phyloP scores from a whole-genome alignment of 2,797 vertebrate genomes.

The Urocyon cinereoargenteus region DNA sequence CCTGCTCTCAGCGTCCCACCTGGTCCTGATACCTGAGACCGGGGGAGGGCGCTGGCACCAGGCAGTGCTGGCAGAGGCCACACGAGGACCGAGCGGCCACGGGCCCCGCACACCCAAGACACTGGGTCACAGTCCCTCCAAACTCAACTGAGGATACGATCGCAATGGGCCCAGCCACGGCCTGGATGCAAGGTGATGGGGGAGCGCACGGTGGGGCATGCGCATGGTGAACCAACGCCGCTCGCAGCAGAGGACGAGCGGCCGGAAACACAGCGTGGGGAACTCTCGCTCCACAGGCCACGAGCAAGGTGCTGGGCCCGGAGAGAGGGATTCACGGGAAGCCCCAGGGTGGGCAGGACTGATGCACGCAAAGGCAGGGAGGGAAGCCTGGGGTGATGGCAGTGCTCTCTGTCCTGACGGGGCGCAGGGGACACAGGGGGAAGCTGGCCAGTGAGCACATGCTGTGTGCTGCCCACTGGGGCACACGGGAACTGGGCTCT shows the following conservation, averaged over 20 bases:
- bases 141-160: not conserved
- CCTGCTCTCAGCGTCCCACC: not conserved
- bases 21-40: not conserved
- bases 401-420: rapidly evolving
- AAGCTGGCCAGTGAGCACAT: too few relatives aligned
- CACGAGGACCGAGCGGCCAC: rapidly evolving
- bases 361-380: rapidly evolving
- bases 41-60: rapidly evolving
- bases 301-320: rapidly evolving
- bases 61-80: not conserved
- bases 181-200: rapidly evolving
- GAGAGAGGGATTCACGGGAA: rapidly evolving
- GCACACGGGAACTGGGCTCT: rapidly evolving
- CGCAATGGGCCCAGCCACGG: rapidly evolving
- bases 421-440: rapidly evolving
- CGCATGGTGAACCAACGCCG: rapidly evolving
- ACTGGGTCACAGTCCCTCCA: not conserved
- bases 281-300: rapidly evolving
- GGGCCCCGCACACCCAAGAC: rapidly evolving
- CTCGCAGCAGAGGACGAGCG: too few relatives aligned
- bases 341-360: not conserved
- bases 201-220: rapidly evolving
- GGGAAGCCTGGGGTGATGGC: rapidly evolving
- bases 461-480: rapidly evolving
- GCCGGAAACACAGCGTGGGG: rapidly evolving